Percentiles rank a stretch among this genome's conserved stretches.
Evolutionary conservation across 2,113 vertebrate genomes (phyloP).

Genomic region (Pantherophis guttatus): DNA sequence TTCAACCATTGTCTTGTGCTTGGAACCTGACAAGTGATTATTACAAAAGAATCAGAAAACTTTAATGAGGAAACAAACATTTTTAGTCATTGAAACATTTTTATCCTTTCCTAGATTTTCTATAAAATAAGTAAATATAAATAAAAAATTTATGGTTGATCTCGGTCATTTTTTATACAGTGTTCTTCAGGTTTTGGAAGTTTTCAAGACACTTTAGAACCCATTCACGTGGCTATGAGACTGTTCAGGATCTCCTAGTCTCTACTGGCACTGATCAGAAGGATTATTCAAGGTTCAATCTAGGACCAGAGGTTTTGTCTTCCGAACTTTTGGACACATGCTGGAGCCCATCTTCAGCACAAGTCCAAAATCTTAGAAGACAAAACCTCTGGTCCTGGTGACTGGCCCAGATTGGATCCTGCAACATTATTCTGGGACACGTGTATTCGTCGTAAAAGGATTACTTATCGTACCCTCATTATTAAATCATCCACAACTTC

Average conservation of each 20-base stretch:
- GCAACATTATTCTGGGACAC: not conserved
- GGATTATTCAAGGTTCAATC: not conserved
- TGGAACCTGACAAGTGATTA: constrained; percentile 77
- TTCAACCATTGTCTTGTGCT: constrained; percentile 98
- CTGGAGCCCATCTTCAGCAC: not conserved
- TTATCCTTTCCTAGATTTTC: not conserved
- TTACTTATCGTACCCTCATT: not conserved
- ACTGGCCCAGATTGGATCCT: not conserved
- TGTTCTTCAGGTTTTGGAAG: not conserved
- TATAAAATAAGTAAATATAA: not conserved
- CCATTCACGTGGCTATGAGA: not conserved
- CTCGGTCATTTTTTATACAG: not conserved
- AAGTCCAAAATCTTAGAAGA: not conserved
- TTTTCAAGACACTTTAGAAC: not conserved
- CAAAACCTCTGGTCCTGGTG: not conserved
- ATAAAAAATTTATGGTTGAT: not conserved
- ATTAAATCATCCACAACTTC: not conserved
- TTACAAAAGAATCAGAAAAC: not conserved
- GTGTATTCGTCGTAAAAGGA: not conserved
- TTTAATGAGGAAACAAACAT: not conserved
- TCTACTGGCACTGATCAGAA: not conserved
- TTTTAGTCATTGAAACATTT: not conserved
- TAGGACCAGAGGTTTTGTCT: not conserved
- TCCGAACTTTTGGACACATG: not conserved
- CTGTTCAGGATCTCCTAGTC: not conserved